These are phyloP conservation scores for Halocaridina rubra DNA, from an alignment of 2,888 invertebrate genomes.

Conservation along the genomic window DNA sequence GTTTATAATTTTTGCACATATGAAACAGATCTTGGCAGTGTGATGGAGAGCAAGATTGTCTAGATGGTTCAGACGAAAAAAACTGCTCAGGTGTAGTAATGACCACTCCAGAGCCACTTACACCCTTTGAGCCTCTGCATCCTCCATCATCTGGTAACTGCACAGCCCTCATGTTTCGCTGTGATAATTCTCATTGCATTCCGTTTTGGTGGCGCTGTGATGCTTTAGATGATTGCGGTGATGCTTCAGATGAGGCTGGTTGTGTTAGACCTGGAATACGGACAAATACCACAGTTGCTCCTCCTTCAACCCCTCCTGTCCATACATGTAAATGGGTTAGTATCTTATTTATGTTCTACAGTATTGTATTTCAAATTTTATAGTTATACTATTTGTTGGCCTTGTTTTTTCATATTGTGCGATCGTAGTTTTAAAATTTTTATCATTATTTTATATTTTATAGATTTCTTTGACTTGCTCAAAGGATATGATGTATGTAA, in stretches of 20 bases:
- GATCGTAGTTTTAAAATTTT: too few species aligned
- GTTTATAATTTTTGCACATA: too few species aligned
- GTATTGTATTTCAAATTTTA: too few species aligned
- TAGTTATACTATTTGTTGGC: too few species aligned
- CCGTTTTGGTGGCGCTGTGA: constrained; percentile 77
- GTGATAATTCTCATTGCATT: constrained; percentile 72
- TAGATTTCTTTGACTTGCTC: too few species aligned
- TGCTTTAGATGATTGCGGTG: constrained; percentile 71
- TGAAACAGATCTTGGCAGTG: constrained; percentile 76
- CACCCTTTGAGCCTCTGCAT: background rate
- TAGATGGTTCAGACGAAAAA: constrained; percentile 72
- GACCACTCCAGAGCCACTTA: constrained; percentile 55
- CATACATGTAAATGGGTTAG: constrained; percentile 36
- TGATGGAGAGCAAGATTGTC: constrained; percentile 85
- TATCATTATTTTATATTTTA: too few species aligned
- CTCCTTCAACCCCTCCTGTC: constrained; percentile 37
- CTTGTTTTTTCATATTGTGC: too few species aligned
- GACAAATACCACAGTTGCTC: constrained; percentile 3
- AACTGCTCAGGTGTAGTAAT: constrained; percentile 67
- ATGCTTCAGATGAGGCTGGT: constrained; percentile 65
- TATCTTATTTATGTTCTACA: too few species aligned
- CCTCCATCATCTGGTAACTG: constrained; percentile 10
- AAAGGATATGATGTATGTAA: too few species aligned
- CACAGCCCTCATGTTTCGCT: constrained; percentile 64
- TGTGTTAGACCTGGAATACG: constrained; percentile 21